Base-by-base conservation (phyloP, 2,888 invertebrate species). In the Luffia ferchaultella region DNA sequence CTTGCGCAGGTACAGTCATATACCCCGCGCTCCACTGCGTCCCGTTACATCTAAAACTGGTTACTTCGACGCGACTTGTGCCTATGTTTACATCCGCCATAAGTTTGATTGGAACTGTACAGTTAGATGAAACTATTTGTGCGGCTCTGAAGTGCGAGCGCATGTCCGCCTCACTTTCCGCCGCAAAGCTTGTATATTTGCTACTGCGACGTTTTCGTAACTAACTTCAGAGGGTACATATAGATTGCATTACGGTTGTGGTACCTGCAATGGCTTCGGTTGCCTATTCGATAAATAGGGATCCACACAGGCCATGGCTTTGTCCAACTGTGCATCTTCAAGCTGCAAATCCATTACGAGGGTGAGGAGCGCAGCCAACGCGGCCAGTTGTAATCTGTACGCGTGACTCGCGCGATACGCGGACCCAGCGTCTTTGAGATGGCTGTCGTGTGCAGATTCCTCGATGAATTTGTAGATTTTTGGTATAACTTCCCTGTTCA, bases 401-500 rank as follows among this genome's bases (percentile, higher is more conserved):
- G 72, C 73, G 56, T 86, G 87, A 1, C 85, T 65, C 54, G 74
- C 83, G 56, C 88, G 77, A 67, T 90, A 90, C 9, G 84, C 69
- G 0, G 85, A 75, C 1, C 86, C 86, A 2, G 69, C 69, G 64
- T 88, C 87, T 62, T 88, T 87, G 52, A 87, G 73, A 54, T 77
- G 76, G 64, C 90, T 92, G 55, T 86, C 86, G 17, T 65, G 61
- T 0, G 88, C 69, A 0, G 88, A 77, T 47, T 74, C 75, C 19
- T 59, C 62, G 2, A 93, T 73, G 60, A 85, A 87, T 49, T 70
- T 64, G 58, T 85, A 85, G 5, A 93, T 62, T 49, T 79, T 73
- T 0, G 92, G 92, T 16, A 92, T 70, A 0, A 91, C 87, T 60
- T 92, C 89, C 54, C 91, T 92, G 69, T 53, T 30, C 5, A 30